Evolutionary conservation across 2,113 vertebrate species (phyloP), one percentile per base, ranked within the genome.

Genomic region (Clarias batrachus): DNA sequence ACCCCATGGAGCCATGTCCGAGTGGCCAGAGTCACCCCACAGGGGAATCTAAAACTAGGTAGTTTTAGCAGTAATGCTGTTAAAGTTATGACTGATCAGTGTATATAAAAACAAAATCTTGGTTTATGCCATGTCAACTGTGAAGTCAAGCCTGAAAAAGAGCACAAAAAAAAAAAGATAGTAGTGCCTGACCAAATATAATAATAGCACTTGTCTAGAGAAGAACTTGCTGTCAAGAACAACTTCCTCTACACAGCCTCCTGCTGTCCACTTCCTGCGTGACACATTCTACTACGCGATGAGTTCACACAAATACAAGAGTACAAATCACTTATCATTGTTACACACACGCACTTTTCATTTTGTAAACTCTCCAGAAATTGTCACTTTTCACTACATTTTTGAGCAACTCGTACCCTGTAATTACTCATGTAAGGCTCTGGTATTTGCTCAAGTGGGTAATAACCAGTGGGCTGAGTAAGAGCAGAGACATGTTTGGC

Each of bases 391-490:
- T 65, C 57, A 65, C 80, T 82, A 66, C 60, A 82, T 65, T 82
- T 81, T 52, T 52, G 25, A 27, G 25, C 23, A 27, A 48, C 13
- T n/a, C 68, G 60, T 71, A 84, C 30, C 41, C 30, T 73, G 82
- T 60, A 84, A 84, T 84, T 84, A 37, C 52, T 84, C 30, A 16
- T 57, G 82, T 37, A 60, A 8, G 59, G 37, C 52, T 37, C 54
- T 71, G 65, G 82, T 73, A 59, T 73, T 70, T 73, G 57, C 68
- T 84, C 8, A 54, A 84, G 52, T 66, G 37, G 62, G 59, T 82
- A 82, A 82, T 82, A 82, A 82, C 19, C 68, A 73, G 54, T 33
- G 56, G 52, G n/a, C n/a, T 84, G 68, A 71, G 82, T 37, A 59
- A 73, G 30, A 73, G 27, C 82, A 60, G 30, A 82, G 63, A 66